Evolutionary conservation across 1,140 invertebrate genomes (phyloP), one percentile per base, ranked within the genome.

Genomic region (Gerris buenoi): DNA sequence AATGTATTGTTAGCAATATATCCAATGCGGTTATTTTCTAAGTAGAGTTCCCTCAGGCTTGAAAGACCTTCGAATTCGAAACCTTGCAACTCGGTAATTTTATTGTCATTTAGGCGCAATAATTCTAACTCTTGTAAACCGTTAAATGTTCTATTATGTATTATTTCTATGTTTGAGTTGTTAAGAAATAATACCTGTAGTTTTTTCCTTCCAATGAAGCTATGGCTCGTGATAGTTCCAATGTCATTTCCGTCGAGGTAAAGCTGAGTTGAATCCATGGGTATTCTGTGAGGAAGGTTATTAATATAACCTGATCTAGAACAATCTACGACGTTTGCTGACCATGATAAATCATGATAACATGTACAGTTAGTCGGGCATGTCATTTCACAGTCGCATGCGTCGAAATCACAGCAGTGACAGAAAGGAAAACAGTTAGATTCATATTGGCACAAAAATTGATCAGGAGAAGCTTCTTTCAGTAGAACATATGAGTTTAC

Each of bases 381-480:
- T 25, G 88, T 93, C 91, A 95, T 94, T 81, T 95, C 90, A 79
- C 92, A 95, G 75, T 95, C 88, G 76, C 93, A 95, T 25, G 91
- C 91, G 76, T 93, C 91, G 73, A 92, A 95, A 74, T 95, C 92
- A 76, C 93, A 95, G 77, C 93, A 95, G 71, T 94, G 89, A 75
- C 93, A 95, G 59, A 92, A 76, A 0, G 91, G 86, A 74, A 93
- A 93, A 77, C 93, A 95, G 72, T 95, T 92, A 60, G 87, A 85
- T 46, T 91, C 87, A 74, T 95, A 95, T 75, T 90, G 89, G 79
- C 93, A 95, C 29, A 95, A 82, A 77, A 95, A 95, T 74, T 95
- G 89, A 73, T 89, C 87, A 61, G 90, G 84, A 33, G 88, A 85
- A 5, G 88, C 89, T 77, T 93, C 88, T 59, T 92, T 85, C 57